These are phyloP conservation scores for Noctua fimbriata DNA, from an alignment of 2,888 invertebrate genomes.

Conservation along the genomic window DNA sequence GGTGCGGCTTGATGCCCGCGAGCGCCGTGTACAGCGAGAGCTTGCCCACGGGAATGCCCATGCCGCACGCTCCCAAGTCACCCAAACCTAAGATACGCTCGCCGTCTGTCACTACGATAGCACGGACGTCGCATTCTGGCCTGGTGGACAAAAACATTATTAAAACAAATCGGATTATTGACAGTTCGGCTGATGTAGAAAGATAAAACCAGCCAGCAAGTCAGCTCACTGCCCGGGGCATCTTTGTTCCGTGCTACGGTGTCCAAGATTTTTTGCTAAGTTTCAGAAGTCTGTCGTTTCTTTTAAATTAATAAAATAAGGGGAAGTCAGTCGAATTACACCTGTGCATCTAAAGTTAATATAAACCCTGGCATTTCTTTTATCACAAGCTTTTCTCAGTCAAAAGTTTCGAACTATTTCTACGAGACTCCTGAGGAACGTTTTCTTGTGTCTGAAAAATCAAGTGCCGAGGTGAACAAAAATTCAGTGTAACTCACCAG, in stretches of 20 bases:
- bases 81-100: constrained; percentile 99
- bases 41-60: constrained; percentile 99
- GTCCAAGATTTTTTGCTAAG: background rate
- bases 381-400: background rate
- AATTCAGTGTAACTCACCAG: constrained; percentile 91
- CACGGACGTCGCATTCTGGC: constrained; percentile 96
- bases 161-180: background rate
- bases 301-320: background rate
- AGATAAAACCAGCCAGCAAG: background rate
- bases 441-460: background rate
- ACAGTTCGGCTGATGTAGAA: background rate
- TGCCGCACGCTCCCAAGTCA: constrained; percentile 98
- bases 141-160: constrained; percentile 79
- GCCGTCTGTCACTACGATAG: constrained; percentile 99
- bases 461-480: background rate
- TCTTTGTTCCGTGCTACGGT: background rate
- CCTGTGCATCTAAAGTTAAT: background rate
- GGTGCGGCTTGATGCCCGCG: constrained; percentile 98
- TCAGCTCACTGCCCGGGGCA: background rate
- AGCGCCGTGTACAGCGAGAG: constrained; percentile 98
- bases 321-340: background rate
- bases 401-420: background rate
- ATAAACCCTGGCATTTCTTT: background rate
- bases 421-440: background rate
- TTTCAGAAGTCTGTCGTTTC: background rate